Evolutionary conservation across 2,888 invertebrate species (phyloP), one percentile per base, ranked within the genome.

Genomic region (Eupithecia dodoneata): DNA sequence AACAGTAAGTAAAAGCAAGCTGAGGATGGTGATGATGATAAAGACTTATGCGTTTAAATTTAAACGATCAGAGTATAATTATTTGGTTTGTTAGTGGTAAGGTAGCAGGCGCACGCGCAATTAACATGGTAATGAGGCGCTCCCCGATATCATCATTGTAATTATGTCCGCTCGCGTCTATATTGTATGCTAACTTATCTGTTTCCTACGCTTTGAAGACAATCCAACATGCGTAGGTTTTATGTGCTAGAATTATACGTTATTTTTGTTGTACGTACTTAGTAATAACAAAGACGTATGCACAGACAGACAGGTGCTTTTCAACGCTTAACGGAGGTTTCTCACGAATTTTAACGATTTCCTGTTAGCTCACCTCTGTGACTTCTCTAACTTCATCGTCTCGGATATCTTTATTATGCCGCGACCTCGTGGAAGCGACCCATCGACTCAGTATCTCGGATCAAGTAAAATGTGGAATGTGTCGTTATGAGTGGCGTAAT

Each of bases 321-420:
- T 79, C 79, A 81, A 81, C 83, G 82, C 83, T 83, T 87, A 83
- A 85, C 85, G 82, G 86, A 90, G 87, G 89, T 91, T 93, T 94
- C 93, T 92, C 93, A 94, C 93, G 92, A 93, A 92, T 91, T 93
- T 94, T 93, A 92, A 94, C 89, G 91, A 93, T 93, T 94, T 94
- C 94, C 94, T 94, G 93, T 92, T 92, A 93, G 86, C 89, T 87
- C 86, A 86, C 85, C 86, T 85, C 82, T 81, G 85, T 85, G 87
- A 70, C 86, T 88, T 88, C 89, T 90, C 90, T 88, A 90, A 86
- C 88, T 77, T 87, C 89, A 86, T 87, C 87, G 87, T 85, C 87
- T 90, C 88, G 86, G 88, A 90, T 92, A 93, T 92, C 92, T 94
- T 92, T 92, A 91, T 92, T 90, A 90, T 90, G 91, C 91, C 89